A percentile compares a stretch with the other conserved stretches of the same genome.
These are phyloP conservation scores for Orchesellides sinensis DNA, from an alignment of 2,888 invertebrate species.

Conservation along the genomic window DNA sequence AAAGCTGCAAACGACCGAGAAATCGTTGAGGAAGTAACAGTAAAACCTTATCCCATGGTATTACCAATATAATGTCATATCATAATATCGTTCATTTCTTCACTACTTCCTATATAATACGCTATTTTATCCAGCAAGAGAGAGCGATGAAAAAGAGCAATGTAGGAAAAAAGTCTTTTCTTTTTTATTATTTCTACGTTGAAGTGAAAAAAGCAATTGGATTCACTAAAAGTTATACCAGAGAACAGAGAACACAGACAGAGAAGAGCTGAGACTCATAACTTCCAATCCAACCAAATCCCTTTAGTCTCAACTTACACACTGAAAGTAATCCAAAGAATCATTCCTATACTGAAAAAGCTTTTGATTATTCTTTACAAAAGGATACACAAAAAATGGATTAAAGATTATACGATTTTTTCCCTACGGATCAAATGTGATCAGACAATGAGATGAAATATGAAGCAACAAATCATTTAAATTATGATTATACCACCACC, in stretches of 20 bases:
- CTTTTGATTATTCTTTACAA: constrained; percentile 9
- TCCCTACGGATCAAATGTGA: constrained; percentile 12
- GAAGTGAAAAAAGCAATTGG: constrained; percentile 59
- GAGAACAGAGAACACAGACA: background rate
- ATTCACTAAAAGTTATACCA: constrained; percentile 21
- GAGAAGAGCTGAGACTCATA: background rate
- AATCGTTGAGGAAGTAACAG: constrained; percentile 57
- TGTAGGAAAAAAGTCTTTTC: constrained; percentile 36
- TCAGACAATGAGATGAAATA: constrained; percentile 42
- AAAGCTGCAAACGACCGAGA: constrained; percentile 59
- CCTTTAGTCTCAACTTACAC: constrained; percentile 13
- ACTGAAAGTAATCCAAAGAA: constrained; percentile 52
- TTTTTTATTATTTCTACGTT: constrained; percentile 53
- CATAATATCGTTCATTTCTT: constrained; percentile 54
- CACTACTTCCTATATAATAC: background rate
- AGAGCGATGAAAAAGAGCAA: constrained; percentile 23
- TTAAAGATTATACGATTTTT: constrained; percentile 11
- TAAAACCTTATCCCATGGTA: constrained; percentile 56
- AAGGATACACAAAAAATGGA: constrained; percentile 8
- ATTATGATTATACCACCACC: constrained; percentile 45
- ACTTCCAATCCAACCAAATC: background rate
- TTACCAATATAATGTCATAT: constrained; percentile 61
- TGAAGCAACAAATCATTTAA: constrained; percentile 45
- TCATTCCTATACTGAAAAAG: constrained; percentile 23
- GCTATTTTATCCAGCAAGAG: constrained; percentile 22